A percentile compares a stretch with the other conserved stretches of the same genome.
Conservation (phyloP, 2,797 vertebrate genomes). For the Alfaro cultratus region DNA sequence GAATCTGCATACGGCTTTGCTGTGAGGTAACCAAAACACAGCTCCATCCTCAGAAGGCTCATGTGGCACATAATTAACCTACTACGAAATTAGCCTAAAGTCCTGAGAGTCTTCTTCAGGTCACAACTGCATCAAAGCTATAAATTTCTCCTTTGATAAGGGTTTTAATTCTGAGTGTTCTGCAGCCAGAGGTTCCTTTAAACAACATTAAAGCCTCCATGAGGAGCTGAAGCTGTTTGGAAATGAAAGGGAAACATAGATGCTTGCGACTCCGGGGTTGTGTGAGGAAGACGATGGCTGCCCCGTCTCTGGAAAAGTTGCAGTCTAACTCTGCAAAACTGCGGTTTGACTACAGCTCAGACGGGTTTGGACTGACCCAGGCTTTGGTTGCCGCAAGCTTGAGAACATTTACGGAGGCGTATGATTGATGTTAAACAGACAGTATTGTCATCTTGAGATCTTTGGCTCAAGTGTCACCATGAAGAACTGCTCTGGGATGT, state of each 20-base stretch:
- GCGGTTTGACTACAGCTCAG: slow-evolving; percentile 34
- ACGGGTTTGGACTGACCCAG: slow-evolving; percentile 22
- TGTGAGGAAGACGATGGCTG: slow-evolving; percentile 27
- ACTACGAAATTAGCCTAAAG: slow-evolving; percentile 62
- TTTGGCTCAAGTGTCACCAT: slow-evolving; percentile 37
- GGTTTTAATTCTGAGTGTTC: slow-evolving; percentile 66
- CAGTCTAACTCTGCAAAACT: slow-evolving; percentile 27
- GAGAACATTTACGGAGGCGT: slow-evolving; percentile 55
- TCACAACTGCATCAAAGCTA: slow-evolving; percentile 83
- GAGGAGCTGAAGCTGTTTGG: slow-evolving; percentile 62
- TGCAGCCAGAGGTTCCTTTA: slow-evolving; percentile 72
- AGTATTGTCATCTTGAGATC: slow-evolving; percentile 30
- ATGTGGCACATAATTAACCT: slow-evolving; percentile 65
- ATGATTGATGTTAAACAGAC: slow-evolving; percentile 67
- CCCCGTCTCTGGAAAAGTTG: slow-evolving; percentile 31
- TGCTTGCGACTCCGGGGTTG: slow-evolving; percentile 13
- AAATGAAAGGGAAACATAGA: slow-evolving; percentile 67
- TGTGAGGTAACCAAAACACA: not conserved
- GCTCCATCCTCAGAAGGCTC: slow-evolving; percentile 50
- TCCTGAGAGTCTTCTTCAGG: slow-evolving; percentile 54
- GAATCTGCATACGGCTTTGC: not conserved
- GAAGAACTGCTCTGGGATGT: slow-evolving; percentile 38
- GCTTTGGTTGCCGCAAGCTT: slow-evolving; percentile 38
- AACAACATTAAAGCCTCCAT: slow-evolving; percentile 73
- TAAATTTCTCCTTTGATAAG: slow-evolving; percentile 64